Percentiles rank a stretch among this genome's conserved stretches.
Conservation (phyloP, 2,113 vertebrate genomes). For the Mystacornis crossleyi region DNA sequence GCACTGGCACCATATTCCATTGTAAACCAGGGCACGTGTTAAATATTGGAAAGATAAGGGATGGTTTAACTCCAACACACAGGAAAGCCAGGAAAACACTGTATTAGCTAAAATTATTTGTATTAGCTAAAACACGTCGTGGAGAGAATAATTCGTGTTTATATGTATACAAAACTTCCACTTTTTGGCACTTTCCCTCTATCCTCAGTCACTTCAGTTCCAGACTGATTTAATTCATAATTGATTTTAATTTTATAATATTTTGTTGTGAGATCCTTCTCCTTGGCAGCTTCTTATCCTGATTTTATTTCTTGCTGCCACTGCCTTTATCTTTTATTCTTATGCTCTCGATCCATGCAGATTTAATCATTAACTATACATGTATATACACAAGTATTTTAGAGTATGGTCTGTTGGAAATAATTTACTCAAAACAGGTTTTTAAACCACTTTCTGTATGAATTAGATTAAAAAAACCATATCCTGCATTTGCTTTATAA, state of each 20-base stretch:
- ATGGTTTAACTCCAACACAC: neutral
- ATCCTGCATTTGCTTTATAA: neutral
- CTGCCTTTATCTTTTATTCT: neutral
- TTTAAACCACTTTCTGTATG: neutral
- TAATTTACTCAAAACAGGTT: neutral
- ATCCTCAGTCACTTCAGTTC: neutral
- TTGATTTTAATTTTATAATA: neutral
- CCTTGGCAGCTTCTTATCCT: neutral
- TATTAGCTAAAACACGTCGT: neutral
- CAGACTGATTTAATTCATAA: neutral
- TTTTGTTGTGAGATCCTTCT: neutral
- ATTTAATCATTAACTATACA: neutral
- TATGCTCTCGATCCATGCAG: neutral
- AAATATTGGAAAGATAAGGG: neutral
- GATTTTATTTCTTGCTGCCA: neutral
- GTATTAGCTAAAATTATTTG: neutral
- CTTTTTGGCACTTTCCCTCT: neutral
- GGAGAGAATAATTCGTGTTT: neutral
- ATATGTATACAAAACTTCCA: neutral
- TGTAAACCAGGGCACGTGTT: neutral
- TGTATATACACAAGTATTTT: neutral
- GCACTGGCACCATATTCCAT: neutral
- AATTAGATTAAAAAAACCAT: neutral
- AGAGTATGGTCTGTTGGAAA: neutral
- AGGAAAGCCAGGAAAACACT: neutral